Evolutionary conservation across 1,140 invertebrate species (phyloP).

Genomic region (Pteromalus puparum): DNA sequence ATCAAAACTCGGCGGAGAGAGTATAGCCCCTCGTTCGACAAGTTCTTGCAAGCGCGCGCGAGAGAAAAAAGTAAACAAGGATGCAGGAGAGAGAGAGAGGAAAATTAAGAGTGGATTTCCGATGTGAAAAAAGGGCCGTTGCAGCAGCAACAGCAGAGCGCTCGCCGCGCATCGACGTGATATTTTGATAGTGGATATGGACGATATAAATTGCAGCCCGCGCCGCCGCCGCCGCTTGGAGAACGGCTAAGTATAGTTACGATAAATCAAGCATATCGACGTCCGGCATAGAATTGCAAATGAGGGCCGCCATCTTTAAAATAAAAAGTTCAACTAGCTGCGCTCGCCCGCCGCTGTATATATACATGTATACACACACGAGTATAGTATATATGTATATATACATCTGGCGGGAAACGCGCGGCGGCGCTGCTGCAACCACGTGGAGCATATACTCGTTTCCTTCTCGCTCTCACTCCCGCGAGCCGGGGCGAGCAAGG

Average conservation of each 20-base stretch:
- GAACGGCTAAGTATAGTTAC: conserved; percentile 71
- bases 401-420: conserved; percentile 21
- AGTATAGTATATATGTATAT: conserved; percentile 42
- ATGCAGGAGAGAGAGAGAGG: not conserved
- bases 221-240: not conserved
- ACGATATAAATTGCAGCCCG: conserved; percentile 63
- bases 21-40: not conserved
- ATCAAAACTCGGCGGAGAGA: conserved; percentile 47
- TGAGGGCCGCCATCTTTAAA: conserved; percentile 73
- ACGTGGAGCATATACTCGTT: conserved; percentile 19
- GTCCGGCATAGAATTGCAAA: conserved; percentile 75
- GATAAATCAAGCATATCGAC: conserved; percentile 76
- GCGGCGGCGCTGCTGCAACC: conserved; percentile 45
- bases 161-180: not conserved
- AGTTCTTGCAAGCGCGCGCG: not conserved
- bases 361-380: conserved; percentile 39
- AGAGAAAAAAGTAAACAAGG: conserved; percentile 29
- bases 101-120: not conserved
- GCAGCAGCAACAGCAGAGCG: too few relatives aligned
- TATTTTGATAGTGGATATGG: conserved; percentile 48
- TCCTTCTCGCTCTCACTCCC: conserved; percentile 57
- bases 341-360: not conserved
- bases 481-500: conserved; percentile 63
- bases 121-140: not conserved
- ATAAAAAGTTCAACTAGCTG: conserved; percentile 63